Evolutionary conservation across 2,113 vertebrate species (phyloP).

Genomic region (Scomber colias): DNA sequence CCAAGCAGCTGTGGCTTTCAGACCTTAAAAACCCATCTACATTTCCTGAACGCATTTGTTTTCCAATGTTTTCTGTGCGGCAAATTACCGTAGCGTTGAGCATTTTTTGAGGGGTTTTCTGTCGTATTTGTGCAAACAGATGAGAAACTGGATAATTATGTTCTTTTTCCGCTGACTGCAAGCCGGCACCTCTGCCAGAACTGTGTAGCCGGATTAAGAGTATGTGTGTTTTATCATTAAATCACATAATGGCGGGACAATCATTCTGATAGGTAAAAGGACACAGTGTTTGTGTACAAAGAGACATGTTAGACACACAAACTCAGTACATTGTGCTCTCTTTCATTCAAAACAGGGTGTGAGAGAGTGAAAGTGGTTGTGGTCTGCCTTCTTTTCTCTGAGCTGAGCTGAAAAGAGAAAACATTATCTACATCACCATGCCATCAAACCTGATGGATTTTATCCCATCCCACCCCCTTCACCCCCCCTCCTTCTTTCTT

Average conservation of each 20-base stretch:
- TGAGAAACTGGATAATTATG: slow-evolving; percentile 69
- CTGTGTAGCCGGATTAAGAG: slow-evolving; percentile 56
- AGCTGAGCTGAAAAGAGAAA: slow-evolving; percentile 78
- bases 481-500: slow-evolving; percentile 35
- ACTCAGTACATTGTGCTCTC: slow-evolving; percentile 53
- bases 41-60: slow-evolving; percentile 80
- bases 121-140: slow-evolving; percentile 76
- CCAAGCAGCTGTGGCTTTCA: slow-evolving; percentile 88
- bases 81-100: slow-evolving; percentile 72
- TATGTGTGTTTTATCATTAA: slow-evolving; percentile 73
- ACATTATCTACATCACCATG: slow-evolving; percentile 84
- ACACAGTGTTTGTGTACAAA: slow-evolving; percentile 67
- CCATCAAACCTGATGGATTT: slow-evolving; percentile 83
- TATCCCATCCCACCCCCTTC: slow-evolving; percentile 48
- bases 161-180: slow-evolving; percentile 37
- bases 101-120: slow-evolving; percentile 65
- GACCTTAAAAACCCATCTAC: slow-evolving; percentile 82
- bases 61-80: slow-evolving; percentile 75
- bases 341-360: slow-evolving; percentile 64
- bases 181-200: slow-evolving; percentile 46
- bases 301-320: slow-evolving; percentile 58
- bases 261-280: slow-evolving; percentile 72
- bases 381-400: slow-evolving; percentile 75
- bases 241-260: slow-evolving; percentile 72
- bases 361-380: slow-evolving; percentile 69